Evolutionary conservation across 2,888 invertebrate genomes (phyloP).

Genomic region (Ophion costatus): DNA sequence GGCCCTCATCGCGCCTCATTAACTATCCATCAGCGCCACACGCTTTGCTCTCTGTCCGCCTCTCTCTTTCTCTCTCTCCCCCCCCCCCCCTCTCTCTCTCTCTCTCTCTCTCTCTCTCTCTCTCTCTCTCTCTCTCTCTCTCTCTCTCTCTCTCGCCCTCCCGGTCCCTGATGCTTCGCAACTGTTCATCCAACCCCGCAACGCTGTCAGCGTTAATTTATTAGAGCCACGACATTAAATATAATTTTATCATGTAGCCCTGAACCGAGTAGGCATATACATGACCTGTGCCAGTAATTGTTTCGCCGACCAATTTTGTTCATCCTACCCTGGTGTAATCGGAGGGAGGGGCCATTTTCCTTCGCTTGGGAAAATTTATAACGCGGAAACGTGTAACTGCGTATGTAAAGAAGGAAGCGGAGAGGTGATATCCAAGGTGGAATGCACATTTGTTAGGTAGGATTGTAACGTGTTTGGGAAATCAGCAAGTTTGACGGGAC

Average conservation of each 20-base stretch:
- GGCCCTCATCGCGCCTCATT: constrained; percentile 72
- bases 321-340: neutral
- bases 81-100: constrained; percentile 35
- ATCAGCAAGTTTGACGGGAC: neutral
- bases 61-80: constrained; percentile 45
- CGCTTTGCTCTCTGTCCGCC: constrained; percentile 54
- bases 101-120: constrained; percentile 39
- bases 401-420: neutral
- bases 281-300: constrained; percentile 44
- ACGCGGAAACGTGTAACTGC: neutral
- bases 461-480: neutral
- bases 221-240: constrained; percentile 64
- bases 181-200: constrained; percentile 48
- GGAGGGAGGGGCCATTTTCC: neutral
- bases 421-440: neutral
- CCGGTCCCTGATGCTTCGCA: constrained; percentile 25
- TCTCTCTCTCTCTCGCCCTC: constrained; percentile 26
- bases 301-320: constrained; percentile 43
- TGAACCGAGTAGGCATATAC: constrained; percentile 25
- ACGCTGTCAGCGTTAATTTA: constrained; percentile 65
- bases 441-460: neutral
- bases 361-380: neutral
- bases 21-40: constrained; percentile 72
- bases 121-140: constrained; percentile 8
- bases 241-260: constrained; percentile 63